Conservation (phyloP, 2,797 vertebrate species). For the Remorina albescens region DNA sequence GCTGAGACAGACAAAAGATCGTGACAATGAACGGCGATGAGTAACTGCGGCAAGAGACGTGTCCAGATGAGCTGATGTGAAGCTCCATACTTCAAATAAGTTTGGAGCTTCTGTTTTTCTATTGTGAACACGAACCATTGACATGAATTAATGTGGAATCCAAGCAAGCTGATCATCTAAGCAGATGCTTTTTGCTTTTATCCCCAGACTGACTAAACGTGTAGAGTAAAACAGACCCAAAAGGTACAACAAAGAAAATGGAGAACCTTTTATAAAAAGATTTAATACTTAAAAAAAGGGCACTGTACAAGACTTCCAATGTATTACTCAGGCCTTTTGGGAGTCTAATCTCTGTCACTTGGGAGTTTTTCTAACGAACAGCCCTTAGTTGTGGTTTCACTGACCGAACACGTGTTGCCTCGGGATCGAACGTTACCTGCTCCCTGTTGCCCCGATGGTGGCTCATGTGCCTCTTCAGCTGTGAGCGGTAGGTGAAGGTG, state of each 20-base stretch:
- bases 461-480: slow-evolving; percentile 98
- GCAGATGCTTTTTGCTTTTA: neutral
- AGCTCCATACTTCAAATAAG: no score
- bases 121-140: no score
- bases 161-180: neutral
- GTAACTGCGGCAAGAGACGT: neutral
- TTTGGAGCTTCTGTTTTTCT: neutral
- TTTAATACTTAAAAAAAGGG: neutral
- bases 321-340: no score
- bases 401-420: neutral
- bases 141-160: no score
- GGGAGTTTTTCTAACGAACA: no score
- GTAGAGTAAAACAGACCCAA: neutral
- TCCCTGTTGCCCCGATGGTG: slow-evolving; percentile 95
- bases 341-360: no score
- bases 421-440: slow-evolving; percentile 83
- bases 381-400: no score
- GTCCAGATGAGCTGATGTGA: neutral
- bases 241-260: neutral
- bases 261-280: neutral
- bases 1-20: slow-evolving; percentile 82
- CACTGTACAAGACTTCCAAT: no score
- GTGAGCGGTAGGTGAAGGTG: slow-evolving; percentile 97
- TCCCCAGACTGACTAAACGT: neutral
- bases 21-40: no score